Base-by-base conservation (phyloP, 2,797 vertebrate genomes). In the Taenioides sp. region DNA sequence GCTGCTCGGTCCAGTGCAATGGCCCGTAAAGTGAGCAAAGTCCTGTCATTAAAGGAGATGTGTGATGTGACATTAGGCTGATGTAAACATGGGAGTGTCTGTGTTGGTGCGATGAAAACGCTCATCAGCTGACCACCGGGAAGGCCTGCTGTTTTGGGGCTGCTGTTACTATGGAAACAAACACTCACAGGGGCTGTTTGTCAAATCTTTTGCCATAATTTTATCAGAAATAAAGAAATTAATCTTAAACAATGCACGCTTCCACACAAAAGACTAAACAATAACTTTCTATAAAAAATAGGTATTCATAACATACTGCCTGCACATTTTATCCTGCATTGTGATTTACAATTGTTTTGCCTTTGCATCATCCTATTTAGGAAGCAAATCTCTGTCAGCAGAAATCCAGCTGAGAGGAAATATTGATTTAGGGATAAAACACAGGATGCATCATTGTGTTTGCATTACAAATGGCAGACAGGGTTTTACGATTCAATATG, bases 71-170 rank as follows among this genome's bases (percentile, higher is more conserved):
- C 69, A 63, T 83, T 65, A 69, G 63, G 75, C 75, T 31, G 78
- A 78, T 71, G 78, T 85, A 76, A 90, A 88, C 82, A 83, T 70
- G 81, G 81, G 80, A 78, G 87, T 72, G 78, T 79, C 86, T 47
- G 0, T 59, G 70, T 37, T 1, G 34, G 47, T 66, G 68, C 64
- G 83, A 82, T 78, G 80, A 85, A 80, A 86, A 81, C 73, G 67
- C 72, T 75, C 79, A 78, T 83, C 84, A 40, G 73, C 75, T 71
- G 81, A 81, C 80, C 81, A 74, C 78, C 58, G 20, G 71, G 74
- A 80, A 69, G 67, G 63, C 52, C 63, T 64, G 70, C 58, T 87
- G 86, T 88, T 87, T 37, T 81, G 4, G 4, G 68, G 52, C 75
- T 49, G 70, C 69, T 69, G 81, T 87, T 84, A 77, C 77, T 81